Evolutionary conservation across 2,888 invertebrate species (phyloP).

Genomic region (Phyllotreta striolata): DNA sequence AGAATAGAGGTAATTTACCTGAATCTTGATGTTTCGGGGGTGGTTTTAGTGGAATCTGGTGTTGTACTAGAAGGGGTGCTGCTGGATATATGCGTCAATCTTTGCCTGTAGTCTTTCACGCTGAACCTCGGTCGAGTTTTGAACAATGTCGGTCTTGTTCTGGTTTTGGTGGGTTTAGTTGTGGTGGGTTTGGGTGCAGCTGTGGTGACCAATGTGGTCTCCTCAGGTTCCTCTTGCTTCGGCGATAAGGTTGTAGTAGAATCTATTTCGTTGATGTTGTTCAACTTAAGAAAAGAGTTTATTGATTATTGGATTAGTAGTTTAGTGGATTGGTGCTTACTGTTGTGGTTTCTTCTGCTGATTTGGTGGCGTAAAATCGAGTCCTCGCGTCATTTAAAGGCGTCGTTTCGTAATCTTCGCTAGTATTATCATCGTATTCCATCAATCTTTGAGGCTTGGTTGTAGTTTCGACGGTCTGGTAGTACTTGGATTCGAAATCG

Average conservation of each 20-base stretch:
- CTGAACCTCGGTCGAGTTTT: constrained; percentile 74
- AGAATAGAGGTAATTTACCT: constrained; percentile 26
- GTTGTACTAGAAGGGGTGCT: constrained; percentile 58
- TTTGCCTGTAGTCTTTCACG: constrained; percentile 77
- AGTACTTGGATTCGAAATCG: constrained; percentile 31
- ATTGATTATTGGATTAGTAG: too few species aligned
- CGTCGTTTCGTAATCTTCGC: constrained; percentile 19
- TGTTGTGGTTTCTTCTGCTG: constrained; percentile 30
- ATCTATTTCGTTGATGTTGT: constrained; percentile 54
- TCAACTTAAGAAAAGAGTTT: not conserved
- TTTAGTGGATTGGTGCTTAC: constrained; percentile 29
- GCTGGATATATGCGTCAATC: constrained; percentile 66
- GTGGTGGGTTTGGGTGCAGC: constrained; percentile 57
- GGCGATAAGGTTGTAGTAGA: constrained; percentile 45
- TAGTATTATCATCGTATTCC: constrained; percentile 20
- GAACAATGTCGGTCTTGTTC: constrained; percentile 64
- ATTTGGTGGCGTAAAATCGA: constrained; percentile 7
- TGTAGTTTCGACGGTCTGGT: constrained; percentile 16
- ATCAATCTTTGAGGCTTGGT: constrained; percentile 9
- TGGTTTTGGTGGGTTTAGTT: constrained; percentile 49
- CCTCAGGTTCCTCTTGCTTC: constrained; percentile 35
- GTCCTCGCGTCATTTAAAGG: constrained; percentile 1
- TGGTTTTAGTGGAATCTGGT: constrained; percentile 38
- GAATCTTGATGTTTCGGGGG: constrained; percentile 35
- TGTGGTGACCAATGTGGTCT: constrained; percentile 45